Percentiles rank a stretch among this genome's conserved stretches.
phyloP scores from a whole-genome alignment of 1,140 invertebrate species.

The Philopotamus ludificatus region DNA sequence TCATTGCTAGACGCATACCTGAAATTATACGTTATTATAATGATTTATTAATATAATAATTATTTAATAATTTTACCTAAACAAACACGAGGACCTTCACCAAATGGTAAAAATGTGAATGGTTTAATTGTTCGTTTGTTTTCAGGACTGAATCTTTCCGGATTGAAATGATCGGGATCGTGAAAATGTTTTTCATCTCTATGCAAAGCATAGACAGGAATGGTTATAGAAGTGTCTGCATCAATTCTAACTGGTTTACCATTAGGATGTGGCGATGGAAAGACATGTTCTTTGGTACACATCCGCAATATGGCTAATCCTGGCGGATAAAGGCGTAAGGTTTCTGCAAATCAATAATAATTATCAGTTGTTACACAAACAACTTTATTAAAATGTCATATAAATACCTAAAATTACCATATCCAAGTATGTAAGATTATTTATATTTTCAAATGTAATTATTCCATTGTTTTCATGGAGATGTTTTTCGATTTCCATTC shows the following conservation, averaged over 20 bases:
- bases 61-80: too few relatives aligned
- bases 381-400: not conserved
- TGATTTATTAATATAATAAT: too few relatives aligned
- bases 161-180: conserved; percentile 61
- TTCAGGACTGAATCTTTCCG: conserved; percentile 57
- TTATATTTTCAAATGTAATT: conserved; percentile 46
- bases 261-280: not conserved
- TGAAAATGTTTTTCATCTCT: conserved; percentile 54
- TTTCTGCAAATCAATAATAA: too few relatives aligned
- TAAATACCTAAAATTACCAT: conserved; percentile 44
- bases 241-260: conserved; percentile 1
- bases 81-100: conserved; percentile 56
- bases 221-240: conserved; percentile 39
- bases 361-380: too few relatives aligned
- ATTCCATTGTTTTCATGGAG: conserved; percentile 40
- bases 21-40: too few relatives aligned
- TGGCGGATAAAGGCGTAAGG: conserved; percentile 13
- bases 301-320: conserved; percentile 5
- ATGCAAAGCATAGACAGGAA: conserved; percentile 43
- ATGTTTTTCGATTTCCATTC: conserved; percentile 50
- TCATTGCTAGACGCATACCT: conserved; percentile 2
- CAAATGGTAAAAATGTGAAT: conserved; percentile 58
- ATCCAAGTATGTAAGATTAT: conserved; percentile 48
- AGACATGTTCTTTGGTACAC: not conserved
- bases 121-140: conserved; percentile 44